phyloP scores from a whole-genome alignment of 92 coral and sea anemone genomes.

The Siderastrea siderea region DNA sequence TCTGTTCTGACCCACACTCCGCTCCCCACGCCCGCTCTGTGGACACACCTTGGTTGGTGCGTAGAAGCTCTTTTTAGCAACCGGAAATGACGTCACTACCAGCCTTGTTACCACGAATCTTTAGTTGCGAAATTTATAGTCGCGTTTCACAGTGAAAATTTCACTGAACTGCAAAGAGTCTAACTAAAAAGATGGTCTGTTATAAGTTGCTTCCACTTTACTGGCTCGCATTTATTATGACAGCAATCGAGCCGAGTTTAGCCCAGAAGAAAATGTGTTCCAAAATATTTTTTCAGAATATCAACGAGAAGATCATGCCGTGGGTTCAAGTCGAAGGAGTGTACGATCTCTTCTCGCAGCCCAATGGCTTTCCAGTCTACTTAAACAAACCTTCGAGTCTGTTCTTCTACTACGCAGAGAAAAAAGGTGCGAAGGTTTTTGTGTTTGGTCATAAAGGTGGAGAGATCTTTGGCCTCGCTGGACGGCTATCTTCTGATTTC shows the following conservation, averaged over 20 bases:
- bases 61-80: no score
- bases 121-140: no score
- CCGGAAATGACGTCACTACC: no score
- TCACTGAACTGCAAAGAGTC: no score
- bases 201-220: background rate
- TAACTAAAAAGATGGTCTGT: background rate
- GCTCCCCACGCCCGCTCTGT: no score
- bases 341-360: conserved; percentile 33
- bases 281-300: conserved; percentile 56
- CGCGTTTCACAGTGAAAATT: no score
- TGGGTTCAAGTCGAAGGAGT: conserved; percentile 73
- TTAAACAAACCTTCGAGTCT: conserved; percentile 49
- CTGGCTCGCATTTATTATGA: background rate
- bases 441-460: conserved; percentile 57
- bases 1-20: no score
- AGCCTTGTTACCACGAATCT: no score
- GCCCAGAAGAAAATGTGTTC: conserved; percentile 56
- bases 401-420: conserved; percentile 57
- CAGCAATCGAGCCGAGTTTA: background rate
- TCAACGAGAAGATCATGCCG: conserved; percentile 41
- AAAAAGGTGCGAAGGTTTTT: conserved; percentile 22
- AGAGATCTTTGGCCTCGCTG: conserved; percentile 58
- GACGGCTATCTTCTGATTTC: conserved; percentile 38
- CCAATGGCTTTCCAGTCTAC: conserved; percentile 58
- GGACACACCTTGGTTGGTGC: no score